These are phyloP conservation scores for Electrophaes corylata DNA, from an alignment of 2,888 invertebrate species.

Conservation along the genomic window DNA sequence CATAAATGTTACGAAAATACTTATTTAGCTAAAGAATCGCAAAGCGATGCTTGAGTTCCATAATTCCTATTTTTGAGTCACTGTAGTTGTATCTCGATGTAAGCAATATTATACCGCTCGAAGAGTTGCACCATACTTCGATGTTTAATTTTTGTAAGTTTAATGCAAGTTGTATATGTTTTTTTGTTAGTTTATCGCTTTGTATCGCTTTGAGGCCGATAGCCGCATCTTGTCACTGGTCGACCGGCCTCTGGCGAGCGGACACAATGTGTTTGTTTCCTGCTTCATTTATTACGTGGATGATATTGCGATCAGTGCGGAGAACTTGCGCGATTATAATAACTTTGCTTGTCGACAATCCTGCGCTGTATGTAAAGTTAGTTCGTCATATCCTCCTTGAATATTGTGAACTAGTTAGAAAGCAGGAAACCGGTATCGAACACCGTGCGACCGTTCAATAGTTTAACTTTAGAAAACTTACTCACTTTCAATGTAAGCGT, in stretches of 20 bases:
- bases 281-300: constrained; percentile 21
- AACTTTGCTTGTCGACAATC: constrained; percentile 3
- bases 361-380: constrained; percentile 26
- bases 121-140: constrained; percentile 33
- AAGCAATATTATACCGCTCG: constrained; percentile 33
- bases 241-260: neutral
- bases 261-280: constrained; percentile 23
- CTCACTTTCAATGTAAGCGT: constrained; percentile 5
- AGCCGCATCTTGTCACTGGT: neutral
- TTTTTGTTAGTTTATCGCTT: constrained; percentile 37
- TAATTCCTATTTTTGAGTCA: constrained; percentile 43
- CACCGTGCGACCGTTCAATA: constrained; percentile 8
- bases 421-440: constrained; percentile 27
- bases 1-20: constrained; percentile 29
- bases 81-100: constrained; percentile 38
- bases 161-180: constrained; percentile 37
- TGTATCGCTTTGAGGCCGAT: constrained; percentile 31
- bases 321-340: neutral
- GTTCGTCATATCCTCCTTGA: constrained; percentile 25
- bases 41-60: constrained; percentile 37
- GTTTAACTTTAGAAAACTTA: constrained; percentile 2
- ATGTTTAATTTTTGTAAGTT: constrained; percentile 38
- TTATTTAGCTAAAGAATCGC: constrained; percentile 34
- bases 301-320: neutral
- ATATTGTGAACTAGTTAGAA: constrained; percentile 4